Conservation (phyloP, 2,888 invertebrate genomes). For the Chalcosyrphus nemorum region DNA sequence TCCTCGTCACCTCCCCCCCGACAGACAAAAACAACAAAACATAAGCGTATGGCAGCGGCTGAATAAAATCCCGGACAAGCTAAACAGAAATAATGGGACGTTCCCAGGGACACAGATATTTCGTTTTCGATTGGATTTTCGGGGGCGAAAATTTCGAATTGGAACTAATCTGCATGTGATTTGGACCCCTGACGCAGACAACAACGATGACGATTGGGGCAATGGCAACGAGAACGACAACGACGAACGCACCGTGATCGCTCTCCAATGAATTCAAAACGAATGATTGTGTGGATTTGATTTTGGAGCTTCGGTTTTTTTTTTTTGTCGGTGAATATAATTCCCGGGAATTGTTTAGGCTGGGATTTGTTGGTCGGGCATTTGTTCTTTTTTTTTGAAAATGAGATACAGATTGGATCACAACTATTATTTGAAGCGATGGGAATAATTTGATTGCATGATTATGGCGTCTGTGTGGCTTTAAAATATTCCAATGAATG, state of each 20-base stretch:
- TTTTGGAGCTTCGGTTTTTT: conserved; percentile 4
- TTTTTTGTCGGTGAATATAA: neutral
- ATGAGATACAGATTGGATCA: neutral
- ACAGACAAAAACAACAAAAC: neutral
- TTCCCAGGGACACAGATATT: conserved; percentile 69
- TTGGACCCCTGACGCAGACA: conserved; percentile 45
- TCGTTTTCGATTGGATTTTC: conserved; percentile 70
- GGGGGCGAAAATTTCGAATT: conserved; percentile 66
- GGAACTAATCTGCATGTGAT: conserved; percentile 73
- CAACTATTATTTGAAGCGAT: neutral
- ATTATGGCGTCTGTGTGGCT: neutral
- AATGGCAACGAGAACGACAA: neutral
- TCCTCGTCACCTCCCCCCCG: neutral
- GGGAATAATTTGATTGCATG: conserved; percentile 23
- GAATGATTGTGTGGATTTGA: conserved; percentile 62
- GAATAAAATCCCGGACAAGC: conserved; percentile 60
- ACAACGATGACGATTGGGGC: conserved; percentile 10
- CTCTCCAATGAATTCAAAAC: conserved; percentile 68
- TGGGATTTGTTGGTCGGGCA: neutral
- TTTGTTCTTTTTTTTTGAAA: neutral
- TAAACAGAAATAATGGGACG: conserved; percentile 70
- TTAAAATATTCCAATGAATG: conserved; percentile 4
- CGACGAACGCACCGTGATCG: conserved; percentile 45
- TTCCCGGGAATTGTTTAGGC: conserved; percentile 28
- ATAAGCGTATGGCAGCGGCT: neutral